Evolutionary conservation across 2,797 vertebrate genomes (phyloP).

Genomic region (Danionella dracula): DNA sequence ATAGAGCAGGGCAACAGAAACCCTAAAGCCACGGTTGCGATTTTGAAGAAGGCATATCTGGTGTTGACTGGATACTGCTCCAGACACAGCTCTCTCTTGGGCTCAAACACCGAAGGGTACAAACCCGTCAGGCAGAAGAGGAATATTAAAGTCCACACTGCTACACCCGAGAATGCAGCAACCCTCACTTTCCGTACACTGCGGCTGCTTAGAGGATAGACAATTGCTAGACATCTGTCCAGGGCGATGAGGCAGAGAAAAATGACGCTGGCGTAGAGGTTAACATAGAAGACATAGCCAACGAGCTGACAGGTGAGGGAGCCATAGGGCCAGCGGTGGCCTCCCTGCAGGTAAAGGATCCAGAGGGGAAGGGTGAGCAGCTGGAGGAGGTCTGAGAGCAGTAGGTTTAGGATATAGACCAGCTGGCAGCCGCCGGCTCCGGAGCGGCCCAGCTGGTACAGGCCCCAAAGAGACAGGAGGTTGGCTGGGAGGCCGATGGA

Average conservation of each 20-base stretch:
- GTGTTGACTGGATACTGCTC: constrained; percentile 69
- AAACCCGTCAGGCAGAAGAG: constrained; percentile 70
- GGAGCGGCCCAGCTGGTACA: constrained; percentile 68
- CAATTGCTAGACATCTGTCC: constrained; percentile 74
- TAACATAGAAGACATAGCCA: constrained; percentile 73
- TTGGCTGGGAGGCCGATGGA: constrained; percentile 74
- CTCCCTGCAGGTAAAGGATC: constrained; percentile 69
- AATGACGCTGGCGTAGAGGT: constrained; percentile 71
- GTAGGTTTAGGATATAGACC: constrained; percentile 73
- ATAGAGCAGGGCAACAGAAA: constrained; percentile 74
- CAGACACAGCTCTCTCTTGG: constrained; percentile 59
- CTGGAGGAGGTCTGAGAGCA: constrained; percentile 74
- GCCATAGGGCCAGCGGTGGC: constrained; percentile 63
- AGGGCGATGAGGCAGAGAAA: constrained; percentile 73
- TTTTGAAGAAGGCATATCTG: constrained; percentile 69
- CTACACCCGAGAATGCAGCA: constrained; percentile 56
- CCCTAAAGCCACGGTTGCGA: constrained; percentile 63
- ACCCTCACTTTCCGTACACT: constrained; percentile 63
- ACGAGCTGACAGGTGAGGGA: constrained; percentile 67
- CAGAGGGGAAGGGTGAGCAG: constrained; percentile 73
- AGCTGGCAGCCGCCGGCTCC: constrained; percentile 67
- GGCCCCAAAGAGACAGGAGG: constrained; percentile 73
- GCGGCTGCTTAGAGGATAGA: constrained; percentile 70
- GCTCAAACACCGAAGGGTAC: constrained; percentile 68
- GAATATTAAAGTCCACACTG: constrained; percentile 67